Evolutionary conservation across 2,888 invertebrate species (phyloP).

Genomic region (Resseliella maxima): DNA sequence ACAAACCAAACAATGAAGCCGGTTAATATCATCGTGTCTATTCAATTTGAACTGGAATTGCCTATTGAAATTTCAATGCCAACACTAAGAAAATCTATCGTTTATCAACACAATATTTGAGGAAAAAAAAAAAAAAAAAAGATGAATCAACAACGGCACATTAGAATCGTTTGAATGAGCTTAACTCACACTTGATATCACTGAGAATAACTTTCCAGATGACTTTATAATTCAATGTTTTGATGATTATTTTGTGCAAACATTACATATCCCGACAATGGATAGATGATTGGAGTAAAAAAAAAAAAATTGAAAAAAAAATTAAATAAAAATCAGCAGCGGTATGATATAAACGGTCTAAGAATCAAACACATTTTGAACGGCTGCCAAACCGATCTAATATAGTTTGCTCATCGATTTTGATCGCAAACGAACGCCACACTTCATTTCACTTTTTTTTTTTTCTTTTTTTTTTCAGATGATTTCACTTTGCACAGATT

Average conservation of each 20-base stretch:
- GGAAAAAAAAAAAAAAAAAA: too few species aligned
- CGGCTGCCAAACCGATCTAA: neutral
- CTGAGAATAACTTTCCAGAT: conserved; percentile 19
- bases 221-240: neutral
- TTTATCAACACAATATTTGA: too few species aligned
- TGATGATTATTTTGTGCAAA: neutral
- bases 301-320: neutral
- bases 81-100: neutral
- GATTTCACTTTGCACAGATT: conserved; percentile 25
- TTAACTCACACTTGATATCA: neutral
- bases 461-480: neutral
- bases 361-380: conserved; percentile 21
- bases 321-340: neutral
- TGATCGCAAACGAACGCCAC: neutral
- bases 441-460: neutral
- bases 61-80: neutral
- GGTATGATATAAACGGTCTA: neutral
- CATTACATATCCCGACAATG: neutral
- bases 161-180: neutral
- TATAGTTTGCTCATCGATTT: neutral
- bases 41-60: neutral
- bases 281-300: neutral
- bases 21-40: neutral
- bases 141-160: too few species aligned
- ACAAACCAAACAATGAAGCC: neutral